phyloP scores from a whole-genome alignment of 2,888 invertebrate species.

The Tachystola acroxantha region DNA sequence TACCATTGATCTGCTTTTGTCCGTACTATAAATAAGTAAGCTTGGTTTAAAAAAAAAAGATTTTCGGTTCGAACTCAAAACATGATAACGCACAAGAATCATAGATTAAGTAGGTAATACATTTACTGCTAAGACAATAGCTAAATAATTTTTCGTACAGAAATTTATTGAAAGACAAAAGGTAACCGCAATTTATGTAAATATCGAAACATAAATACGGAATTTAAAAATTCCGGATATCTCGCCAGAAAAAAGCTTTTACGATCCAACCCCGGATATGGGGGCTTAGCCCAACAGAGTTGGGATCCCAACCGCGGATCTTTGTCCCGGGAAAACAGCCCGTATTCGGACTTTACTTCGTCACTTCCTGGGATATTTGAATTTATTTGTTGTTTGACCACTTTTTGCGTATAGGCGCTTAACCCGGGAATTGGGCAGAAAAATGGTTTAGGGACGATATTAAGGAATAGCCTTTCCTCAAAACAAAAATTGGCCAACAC shows the following conservation, averaged over 20 bases:
- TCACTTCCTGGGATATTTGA: not conserved
- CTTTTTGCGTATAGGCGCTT: not conserved
- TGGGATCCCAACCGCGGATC: slow-evolving; percentile 3
- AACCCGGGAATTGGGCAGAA: not conserved
- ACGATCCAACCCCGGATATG: slow-evolving; percentile 6
- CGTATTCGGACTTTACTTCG: slow-evolving; percentile 3
- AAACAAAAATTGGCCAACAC: no score
- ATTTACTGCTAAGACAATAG: no score
- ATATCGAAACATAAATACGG: slow-evolving; percentile 1
- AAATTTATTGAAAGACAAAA: not conserved
- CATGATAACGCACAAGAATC: no score
- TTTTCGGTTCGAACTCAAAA: no score
- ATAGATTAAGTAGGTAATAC: no score
- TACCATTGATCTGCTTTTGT: no score
- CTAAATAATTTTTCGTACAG: no score
- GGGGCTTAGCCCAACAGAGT: slow-evolving; percentile 4
- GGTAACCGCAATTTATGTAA: not conserved
- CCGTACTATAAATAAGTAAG: no score
- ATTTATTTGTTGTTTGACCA: not conserved
- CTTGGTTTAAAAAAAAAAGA: no score
- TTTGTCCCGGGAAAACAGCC: slow-evolving; percentile 4
- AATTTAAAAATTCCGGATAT: slow-evolving; percentile 5
- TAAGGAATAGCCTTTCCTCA: no score
- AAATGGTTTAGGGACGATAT: no score
- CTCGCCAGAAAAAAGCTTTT: slow-evolving; percentile 2